Evolutionary conservation across 2,888 invertebrate genomes (phyloP).

Genomic region (Callosobruchus maculatus): DNA sequence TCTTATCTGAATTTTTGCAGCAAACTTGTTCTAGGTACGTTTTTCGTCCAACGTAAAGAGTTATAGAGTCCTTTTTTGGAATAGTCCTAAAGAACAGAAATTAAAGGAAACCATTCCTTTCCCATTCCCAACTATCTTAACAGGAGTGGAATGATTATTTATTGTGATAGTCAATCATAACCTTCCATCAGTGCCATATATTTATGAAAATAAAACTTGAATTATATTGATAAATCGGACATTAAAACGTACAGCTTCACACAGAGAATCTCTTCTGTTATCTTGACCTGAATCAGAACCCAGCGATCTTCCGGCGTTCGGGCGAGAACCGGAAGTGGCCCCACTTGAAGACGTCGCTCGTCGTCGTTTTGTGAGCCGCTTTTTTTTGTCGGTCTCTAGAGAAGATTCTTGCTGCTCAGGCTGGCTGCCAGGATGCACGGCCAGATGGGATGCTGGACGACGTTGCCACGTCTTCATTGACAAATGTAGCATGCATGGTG

Average conservation of each 20-base stretch:
- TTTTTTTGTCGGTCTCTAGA: neutral
- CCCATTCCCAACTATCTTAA: too few relatives aligned
- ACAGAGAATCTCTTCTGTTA: neutral
- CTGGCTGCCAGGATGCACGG: neutral
- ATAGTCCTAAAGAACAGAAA: too few relatives aligned
- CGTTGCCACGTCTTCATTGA: neutral
- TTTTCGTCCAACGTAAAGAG: too few relatives aligned
- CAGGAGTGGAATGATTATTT: too few relatives aligned
- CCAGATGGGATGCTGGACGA: neutral
- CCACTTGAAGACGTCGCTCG: neutral
- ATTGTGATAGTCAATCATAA: too few relatives aligned
- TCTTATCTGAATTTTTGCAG: too few relatives aligned
- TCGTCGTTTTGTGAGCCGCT: neutral
- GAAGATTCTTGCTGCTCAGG: neutral
- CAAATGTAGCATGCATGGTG: too few relatives aligned
- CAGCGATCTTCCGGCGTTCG: neutral
- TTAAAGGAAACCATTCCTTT: too few relatives aligned
- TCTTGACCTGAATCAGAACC: neutral
- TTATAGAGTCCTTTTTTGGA: too few relatives aligned
- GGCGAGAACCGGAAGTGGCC: neutral
- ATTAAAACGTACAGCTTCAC: neutral
- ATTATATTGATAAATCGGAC: neutral
- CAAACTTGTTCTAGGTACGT: too few relatives aligned
- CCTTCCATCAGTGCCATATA: too few relatives aligned
- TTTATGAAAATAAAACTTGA: too few relatives aligned